Conservation (phyloP, 1,140 invertebrate genomes). For the Acromyrmex charruanus region DNA sequence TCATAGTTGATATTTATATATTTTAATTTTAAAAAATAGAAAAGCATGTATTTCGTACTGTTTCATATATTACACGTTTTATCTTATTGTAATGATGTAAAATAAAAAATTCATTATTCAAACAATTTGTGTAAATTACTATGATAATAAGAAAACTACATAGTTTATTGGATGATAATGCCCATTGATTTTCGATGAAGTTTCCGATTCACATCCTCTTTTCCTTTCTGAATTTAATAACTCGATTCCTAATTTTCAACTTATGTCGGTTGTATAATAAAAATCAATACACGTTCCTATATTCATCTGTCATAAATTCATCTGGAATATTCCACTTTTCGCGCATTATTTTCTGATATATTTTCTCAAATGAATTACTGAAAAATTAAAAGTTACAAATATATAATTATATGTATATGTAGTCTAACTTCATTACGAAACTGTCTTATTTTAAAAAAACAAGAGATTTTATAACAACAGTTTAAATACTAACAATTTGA, state of each 20-base stretch:
- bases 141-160: background rate
- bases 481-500: background rate
- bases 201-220: background rate
- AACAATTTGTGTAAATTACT: conserved; percentile 6
- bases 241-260: background rate
- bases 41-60: background rate
- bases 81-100: background rate
- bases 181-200: conserved; percentile 5
- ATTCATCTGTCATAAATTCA: background rate
- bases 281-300: conserved; percentile 31
- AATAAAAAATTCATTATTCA: background rate
- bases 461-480: background rate
- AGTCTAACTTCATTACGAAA: background rate
- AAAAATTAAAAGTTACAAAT: conserved; percentile 22
- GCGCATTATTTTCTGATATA: background rate
- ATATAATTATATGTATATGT: background rate
- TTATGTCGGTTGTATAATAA: conserved; percentile 3
- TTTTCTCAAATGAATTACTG: conserved; percentile 12
- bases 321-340: background rate
- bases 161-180: conserved; percentile 3
- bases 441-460: background rate
- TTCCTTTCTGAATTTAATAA: background rate
- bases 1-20: background rate
- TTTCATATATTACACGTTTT: too few species aligned
- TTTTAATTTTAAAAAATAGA: background rate